Evolutionary conservation across 2,888 invertebrate genomes (phyloP).

Genomic region (Apotomis capreana): DNA sequence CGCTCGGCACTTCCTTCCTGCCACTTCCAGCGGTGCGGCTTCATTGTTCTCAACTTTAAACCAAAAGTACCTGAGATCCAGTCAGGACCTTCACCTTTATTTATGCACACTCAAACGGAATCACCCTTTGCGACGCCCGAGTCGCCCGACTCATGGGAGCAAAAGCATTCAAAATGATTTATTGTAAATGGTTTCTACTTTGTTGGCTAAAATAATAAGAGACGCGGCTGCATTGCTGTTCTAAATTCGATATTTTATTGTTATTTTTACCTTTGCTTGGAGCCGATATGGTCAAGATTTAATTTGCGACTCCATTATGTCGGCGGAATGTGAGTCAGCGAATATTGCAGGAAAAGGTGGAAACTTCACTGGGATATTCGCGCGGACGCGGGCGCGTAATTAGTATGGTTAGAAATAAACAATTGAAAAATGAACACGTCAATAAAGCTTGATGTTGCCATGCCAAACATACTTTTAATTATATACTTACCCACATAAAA

Average conservation of each 20-base stretch:
- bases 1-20: slow-evolving; percentile 9
- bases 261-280: slow-evolving; percentile 67
- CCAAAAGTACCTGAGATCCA: slow-evolving; percentile 75
- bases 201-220: slow-evolving; percentile 83
- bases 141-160: slow-evolving; percentile 80
- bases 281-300: slow-evolving; percentile 64
- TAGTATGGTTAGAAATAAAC: no score
- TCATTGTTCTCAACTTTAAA: slow-evolving; percentile 54
- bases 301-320: slow-evolving; percentile 71
- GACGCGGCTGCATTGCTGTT: slow-evolving; percentile 71
- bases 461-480: no score
- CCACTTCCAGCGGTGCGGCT: slow-evolving; percentile 50
- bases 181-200: slow-evolving; percentile 84
- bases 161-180: slow-evolving; percentile 83
- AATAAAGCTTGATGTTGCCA: no score
- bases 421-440: no score
- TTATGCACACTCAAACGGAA: slow-evolving; percentile 82
- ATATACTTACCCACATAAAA: no score
- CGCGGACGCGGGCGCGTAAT: no score
- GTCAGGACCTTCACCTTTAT: slow-evolving; percentile 80
- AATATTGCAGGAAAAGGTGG: slow-evolving; percentile 31
- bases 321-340: slow-evolving; percentile 58
- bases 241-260: slow-evolving; percentile 80
- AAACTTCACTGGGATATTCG: no score
- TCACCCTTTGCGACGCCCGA: slow-evolving; percentile 82